Conservation (phyloP, 2,888 invertebrate species). For the Neelides folsomi region DNA sequence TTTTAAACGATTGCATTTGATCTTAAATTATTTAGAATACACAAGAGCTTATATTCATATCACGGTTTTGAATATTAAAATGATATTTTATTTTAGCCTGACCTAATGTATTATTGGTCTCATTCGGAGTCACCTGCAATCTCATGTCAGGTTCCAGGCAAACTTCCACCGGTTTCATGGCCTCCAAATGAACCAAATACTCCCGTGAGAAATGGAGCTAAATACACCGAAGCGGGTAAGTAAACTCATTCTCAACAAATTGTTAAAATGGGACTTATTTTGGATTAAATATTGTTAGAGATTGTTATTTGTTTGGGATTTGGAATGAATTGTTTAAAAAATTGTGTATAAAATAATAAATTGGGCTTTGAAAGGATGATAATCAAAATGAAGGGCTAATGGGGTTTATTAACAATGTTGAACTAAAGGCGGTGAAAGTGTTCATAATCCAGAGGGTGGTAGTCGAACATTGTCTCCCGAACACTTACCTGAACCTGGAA, state of each 20-base stretch:
- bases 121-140: conserved; percentile 58
- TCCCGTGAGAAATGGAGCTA: conserved; percentile 34
- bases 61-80: neutral
- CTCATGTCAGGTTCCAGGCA: conserved; percentile 56
- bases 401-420: neutral
- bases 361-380: neutral
- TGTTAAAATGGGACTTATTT: neutral
- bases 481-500: conserved; percentile 28
- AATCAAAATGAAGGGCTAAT: neutral
- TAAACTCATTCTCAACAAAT: neutral
- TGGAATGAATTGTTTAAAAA: neutral
- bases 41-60: neutral
- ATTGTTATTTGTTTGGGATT: neutral
- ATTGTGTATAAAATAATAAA: conserved; percentile 2
- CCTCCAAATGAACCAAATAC: conserved; percentile 44
- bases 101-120: conserved; percentile 82
- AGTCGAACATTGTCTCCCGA: conserved; percentile 27
- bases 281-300: neutral
- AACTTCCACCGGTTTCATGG: conserved; percentile 58
- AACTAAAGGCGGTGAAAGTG: neutral
- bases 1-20: conserved; percentile 5
- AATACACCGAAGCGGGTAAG: conserved; percentile 40
- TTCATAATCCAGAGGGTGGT: conserved; percentile 8
- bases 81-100: conserved; percentile 44
- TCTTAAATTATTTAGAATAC: neutral